phyloP scores from a whole-genome alignment of 2,113 vertebrate genomes.

The Empidonax alnorum region DNA sequence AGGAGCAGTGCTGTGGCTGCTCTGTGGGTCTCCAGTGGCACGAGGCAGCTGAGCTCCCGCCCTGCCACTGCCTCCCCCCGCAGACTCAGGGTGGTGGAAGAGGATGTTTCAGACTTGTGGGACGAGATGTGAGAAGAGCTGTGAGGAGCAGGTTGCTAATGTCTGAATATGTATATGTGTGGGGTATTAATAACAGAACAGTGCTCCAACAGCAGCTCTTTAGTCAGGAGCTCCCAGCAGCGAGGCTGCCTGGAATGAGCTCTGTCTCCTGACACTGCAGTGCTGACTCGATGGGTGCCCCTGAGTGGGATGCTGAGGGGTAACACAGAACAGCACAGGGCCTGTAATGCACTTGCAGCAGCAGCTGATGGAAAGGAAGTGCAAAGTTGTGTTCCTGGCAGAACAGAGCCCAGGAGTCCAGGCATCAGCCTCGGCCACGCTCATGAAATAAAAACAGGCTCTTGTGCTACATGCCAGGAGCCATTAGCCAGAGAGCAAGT shows the following conservation, averaged over 20 bases:
- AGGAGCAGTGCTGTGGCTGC: not conserved
- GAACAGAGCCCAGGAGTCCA: not conserved
- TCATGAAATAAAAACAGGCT: not conserved
- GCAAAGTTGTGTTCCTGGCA: not conserved
- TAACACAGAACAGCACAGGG: fast-evolving
- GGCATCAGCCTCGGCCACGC: not conserved
- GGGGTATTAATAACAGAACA: not conserved
- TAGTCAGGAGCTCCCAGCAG: not conserved
- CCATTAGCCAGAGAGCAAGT: constrained; percentile 20
- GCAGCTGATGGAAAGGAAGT: not conserved
- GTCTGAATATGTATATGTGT: fast-evolving
- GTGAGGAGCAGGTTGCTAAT: not conserved
- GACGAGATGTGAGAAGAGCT: not conserved
- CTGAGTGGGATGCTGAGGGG: not conserved
- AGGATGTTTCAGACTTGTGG: not conserved
- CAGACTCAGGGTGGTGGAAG: fast-evolving
- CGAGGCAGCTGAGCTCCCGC: fast-evolving
- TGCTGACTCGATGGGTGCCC: fast-evolving
- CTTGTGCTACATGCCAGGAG: not conserved
- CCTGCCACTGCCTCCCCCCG: fast-evolving
- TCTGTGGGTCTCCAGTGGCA: fast-evolving
- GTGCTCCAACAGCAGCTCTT: not conserved
- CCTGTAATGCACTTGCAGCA: not conserved
- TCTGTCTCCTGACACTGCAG: not conserved
- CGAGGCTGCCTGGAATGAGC: not conserved